Evolutionary conservation across 2,888 invertebrate species (phyloP).

Genomic region (Archaeoteleia sp.): DNA sequence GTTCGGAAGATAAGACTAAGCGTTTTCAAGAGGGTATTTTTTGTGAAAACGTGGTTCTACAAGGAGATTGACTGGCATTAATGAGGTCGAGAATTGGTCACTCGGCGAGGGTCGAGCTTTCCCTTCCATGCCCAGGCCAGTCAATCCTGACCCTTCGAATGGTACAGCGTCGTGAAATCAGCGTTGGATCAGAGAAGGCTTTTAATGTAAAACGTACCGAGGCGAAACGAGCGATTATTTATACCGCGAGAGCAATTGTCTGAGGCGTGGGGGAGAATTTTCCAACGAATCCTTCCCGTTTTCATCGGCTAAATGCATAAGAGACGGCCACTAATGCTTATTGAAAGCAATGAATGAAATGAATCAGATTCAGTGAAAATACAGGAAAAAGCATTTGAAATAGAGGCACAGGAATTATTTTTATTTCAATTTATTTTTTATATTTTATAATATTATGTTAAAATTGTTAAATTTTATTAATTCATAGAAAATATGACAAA

Average conservation of each 20-base stretch:
- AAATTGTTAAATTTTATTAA: no score
- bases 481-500: no score
- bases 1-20: conserved; percentile 10
- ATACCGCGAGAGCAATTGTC: conserved; percentile 21
- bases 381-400: neutral
- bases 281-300: conserved; percentile 19
- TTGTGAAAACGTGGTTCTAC: conserved; percentile 9
- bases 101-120: conserved; percentile 29
- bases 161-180: conserved; percentile 54
- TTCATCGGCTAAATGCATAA: conserved; percentile 16
- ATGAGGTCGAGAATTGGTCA: conserved; percentile 42
- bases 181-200: conserved; percentile 59
- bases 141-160: conserved; percentile 53
- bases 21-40: conserved; percentile 15
- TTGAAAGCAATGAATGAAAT: conserved; percentile 10
- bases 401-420: neutral
- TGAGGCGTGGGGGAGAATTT: conserved; percentile 9
- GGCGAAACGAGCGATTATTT: conserved; percentile 41
- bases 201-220: conserved; percentile 54
- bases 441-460: no score
- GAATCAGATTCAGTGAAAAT: neutral
- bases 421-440: no score
- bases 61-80: conserved; percentile 45
- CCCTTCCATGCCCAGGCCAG: conserved; percentile 32
- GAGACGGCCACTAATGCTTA: conserved; percentile 8